Conservation (phyloP, 1,140 invertebrate species). For the Acyrthosiphon pisum region DNA sequence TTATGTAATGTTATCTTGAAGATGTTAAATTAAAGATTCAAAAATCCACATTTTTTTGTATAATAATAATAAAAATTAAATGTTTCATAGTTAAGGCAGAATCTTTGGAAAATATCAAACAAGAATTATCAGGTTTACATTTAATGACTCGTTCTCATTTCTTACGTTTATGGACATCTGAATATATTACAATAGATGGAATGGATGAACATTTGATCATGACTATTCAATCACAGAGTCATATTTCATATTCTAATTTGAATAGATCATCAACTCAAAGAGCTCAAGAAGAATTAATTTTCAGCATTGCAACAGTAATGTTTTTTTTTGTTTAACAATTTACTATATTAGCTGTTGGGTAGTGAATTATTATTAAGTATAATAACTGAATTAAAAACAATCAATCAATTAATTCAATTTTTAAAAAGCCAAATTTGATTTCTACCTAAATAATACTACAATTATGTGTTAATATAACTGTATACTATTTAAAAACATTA, state of each 20-base stretch:
- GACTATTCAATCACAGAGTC: slow-evolving; percentile 30
- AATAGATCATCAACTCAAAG: neutral
- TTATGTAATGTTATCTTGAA: neutral
- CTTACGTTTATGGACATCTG: neutral
- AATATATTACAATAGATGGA: slow-evolving; percentile 23
- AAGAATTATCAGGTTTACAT: neutral
- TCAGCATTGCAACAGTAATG: slow-evolving; percentile 50
- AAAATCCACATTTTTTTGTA: neutral
- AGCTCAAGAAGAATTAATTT: slow-evolving; percentile 37
- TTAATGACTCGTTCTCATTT: slow-evolving; percentile 43
- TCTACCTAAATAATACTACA: no score
- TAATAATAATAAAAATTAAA: neutral
- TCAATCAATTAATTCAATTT: neutral
- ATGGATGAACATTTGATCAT: slow-evolving; percentile 52
- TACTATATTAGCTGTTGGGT: neutral
- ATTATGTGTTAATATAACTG: no score
- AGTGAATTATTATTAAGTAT: neutral
- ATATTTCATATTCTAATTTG: slow-evolving; percentile 36
- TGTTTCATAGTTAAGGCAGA: neutral
- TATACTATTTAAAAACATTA: no score
- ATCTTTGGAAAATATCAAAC: neutral
- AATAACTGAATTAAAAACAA: neutral
- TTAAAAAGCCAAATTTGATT: no score
- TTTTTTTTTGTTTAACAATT: neutral
- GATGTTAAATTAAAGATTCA: neutral